phyloP scores from a whole-genome alignment of 1,140 invertebrate genomes.

The Matsumurasca onukii region DNA sequence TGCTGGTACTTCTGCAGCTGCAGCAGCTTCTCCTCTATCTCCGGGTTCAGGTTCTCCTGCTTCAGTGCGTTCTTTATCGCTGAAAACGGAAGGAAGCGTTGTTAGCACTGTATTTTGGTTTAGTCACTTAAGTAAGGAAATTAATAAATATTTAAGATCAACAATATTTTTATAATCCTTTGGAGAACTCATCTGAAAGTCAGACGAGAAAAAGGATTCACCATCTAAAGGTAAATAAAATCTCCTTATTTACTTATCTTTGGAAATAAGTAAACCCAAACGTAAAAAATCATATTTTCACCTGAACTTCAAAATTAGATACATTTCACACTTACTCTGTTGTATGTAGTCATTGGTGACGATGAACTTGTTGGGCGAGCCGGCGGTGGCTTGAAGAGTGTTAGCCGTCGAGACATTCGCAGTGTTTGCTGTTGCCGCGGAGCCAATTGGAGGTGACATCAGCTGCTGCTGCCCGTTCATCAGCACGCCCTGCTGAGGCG shows the following conservation, averaged over 20 bases:
- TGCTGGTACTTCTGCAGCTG: slow-evolving; percentile 87
- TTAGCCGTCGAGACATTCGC: not conserved
- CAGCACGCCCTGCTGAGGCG: slow-evolving; percentile 42
- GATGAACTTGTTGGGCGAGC: slow-evolving; percentile 63
- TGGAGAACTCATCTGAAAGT: no score
- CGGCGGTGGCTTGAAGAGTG: not conserved
- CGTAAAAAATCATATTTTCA: no score
- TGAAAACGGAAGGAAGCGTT: no score
- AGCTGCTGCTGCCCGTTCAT: slow-evolving; percentile 51
- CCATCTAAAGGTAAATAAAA: no score
- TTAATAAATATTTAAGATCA: no score
- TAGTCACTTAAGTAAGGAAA: no score
- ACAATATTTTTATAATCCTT: no score
- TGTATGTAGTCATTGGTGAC: slow-evolving; percentile 86
- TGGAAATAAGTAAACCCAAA: no score
- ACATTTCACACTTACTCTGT: slow-evolving; percentile 74
- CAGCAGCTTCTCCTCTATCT: slow-evolving; percentile 89
- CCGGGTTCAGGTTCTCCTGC: slow-evolving; percentile 86
- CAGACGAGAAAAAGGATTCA: no score
- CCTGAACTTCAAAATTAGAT: no score
- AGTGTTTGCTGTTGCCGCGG: slow-evolving; percentile 3
- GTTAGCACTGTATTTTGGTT: no score
- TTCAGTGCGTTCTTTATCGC: slow-evolving; percentile 81
- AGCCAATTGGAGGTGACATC: slow-evolving; percentile 38
- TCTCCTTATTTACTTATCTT: no score